A percentile compares a stretch with the other conserved stretches of the same genome.
phyloP scores from a whole-genome alignment of 2,797 vertebrate genomes.

The Furcifer pardalis region DNA sequence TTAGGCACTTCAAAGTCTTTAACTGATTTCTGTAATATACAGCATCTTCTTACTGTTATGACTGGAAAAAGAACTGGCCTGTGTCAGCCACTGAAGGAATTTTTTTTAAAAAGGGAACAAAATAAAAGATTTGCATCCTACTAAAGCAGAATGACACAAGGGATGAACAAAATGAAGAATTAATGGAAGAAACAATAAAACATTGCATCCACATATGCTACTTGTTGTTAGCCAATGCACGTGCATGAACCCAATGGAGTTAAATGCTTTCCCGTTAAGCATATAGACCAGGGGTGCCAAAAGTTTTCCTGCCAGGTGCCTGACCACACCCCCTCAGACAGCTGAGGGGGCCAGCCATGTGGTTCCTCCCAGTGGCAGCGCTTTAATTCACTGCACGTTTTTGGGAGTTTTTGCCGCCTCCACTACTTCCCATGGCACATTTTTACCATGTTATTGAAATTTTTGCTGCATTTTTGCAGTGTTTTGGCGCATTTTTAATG shows the following conservation, averaged over 20 bases:
- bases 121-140: not conserved
- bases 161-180: not conserved
- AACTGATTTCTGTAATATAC: not conserved
- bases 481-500: no score
- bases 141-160: not conserved
- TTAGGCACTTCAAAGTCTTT: slow-evolving; percentile 20
- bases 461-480: no score
- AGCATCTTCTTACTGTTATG: not conserved
- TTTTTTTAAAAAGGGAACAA: not conserved
- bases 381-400: no score
- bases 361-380: no score
- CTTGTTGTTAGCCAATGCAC: not conserved
- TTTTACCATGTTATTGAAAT: no score
- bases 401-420: no score
- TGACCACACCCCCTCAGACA: no score
- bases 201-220: not conserved
- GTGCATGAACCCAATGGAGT: not conserved
- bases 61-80: not conserved
- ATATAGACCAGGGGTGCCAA: no score
- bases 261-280: no score
- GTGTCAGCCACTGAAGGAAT: not conserved
- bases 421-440: no score
- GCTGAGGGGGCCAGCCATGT: no score
- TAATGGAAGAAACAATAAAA: not conserved
- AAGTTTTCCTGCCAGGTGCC: no score